Evolutionary conservation across 2,113 vertebrate genomes (phyloP), one percentile per base, ranked within the genome.

Genomic region (Propithecus coquereli): DNA sequence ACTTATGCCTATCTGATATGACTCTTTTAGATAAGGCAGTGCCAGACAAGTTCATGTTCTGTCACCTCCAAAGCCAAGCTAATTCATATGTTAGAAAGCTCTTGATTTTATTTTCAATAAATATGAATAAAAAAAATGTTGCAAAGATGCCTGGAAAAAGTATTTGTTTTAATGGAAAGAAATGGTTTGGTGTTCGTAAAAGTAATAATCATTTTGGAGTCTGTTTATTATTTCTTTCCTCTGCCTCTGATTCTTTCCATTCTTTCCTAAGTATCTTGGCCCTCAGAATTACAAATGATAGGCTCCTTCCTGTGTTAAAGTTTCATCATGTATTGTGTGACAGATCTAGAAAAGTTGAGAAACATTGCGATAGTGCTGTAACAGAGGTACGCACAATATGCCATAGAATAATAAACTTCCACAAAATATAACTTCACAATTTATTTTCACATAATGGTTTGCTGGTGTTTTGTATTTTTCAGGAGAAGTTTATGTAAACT

Each of bases 1-100:
- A 85, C 93, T 97, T 96, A 54, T 10, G 30, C 61, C 79, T 94
- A 94, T 94, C 93, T 71, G 73, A 84, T 97, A 71, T 6, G 87
- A 65, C 71, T 73, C 80, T 66, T 61, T 65, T 3, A 95, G 96
- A 97, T 97, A 95, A 96, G 61, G 32, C 25, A 13, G 23, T 82
- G 95, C 90, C 97, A 97, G 71, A 82, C 32, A 85, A 81, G 54
- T 88, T 89, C 77, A 43, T 59, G 71, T 91, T 68, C 43, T 20
- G 1, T 68, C 81, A 77, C 6, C 63, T 77, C 37, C 18, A 82
- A 77, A 92, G 90, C 57, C 76, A 83, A 92, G n/a, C 43, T 86
- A 68, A 92, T 76, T 80, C 57, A 47, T 90, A 8, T 61, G 47
- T 68, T 45, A 95, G 59, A 90, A 91, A 59, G 11, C 47, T 59